A percentile compares a stretch with the other conserved stretches of the same genome.
These are phyloP conservation scores for Prorops nasuta DNA, from an alignment of 1,140 invertebrate species.

Conservation along the genomic window DNA sequence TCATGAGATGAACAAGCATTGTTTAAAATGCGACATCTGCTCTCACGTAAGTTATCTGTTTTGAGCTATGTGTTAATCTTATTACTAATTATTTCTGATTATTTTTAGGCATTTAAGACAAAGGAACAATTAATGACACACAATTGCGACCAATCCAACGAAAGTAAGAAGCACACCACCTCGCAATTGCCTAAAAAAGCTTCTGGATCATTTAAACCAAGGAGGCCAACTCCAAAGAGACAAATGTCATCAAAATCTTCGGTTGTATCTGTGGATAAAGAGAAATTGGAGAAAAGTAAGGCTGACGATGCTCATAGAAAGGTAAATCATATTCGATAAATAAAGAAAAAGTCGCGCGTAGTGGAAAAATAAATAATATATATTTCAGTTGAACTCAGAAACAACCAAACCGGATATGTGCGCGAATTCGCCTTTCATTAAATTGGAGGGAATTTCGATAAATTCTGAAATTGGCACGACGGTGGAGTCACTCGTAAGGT, in stretches of 20 bases:
- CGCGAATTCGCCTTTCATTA: no score
- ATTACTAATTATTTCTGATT: constrained; percentile 1
- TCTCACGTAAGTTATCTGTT: constrained; percentile 39
- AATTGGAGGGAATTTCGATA: no score
- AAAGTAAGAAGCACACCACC: constrained; percentile 42
- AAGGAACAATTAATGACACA: constrained; percentile 49
- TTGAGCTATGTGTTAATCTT: constrained; percentile 1
- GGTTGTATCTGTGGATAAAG: constrained; percentile 36
- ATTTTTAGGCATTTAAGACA: constrained; percentile 44
- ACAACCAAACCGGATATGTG: no score
- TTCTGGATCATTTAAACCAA: constrained; percentile 46
- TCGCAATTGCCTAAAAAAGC: constrained; percentile 50
- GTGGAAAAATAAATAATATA: background rate
- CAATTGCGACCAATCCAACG: constrained; percentile 44
- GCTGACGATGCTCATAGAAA: constrained; percentile 42
- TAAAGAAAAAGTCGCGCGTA: no score
- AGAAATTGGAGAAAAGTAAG: constrained; percentile 43
- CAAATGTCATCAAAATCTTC: constrained; percentile 42
- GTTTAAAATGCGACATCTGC: constrained; percentile 49
- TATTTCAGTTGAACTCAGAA: constrained; percentile 24
- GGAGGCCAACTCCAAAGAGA: constrained; percentile 49
- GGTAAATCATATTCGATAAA: constrained; percentile 20
- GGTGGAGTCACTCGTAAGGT: constrained; percentile 22
- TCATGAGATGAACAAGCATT: constrained; percentile 50
- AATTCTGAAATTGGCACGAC: constrained; percentile 21